A percentile compares a stretch with the other conserved stretches of the same genome.
These are phyloP conservation scores for Drosophila parthenogenetica DNA, from an alignment of 2,888 invertebrate species.

Conservation along the genomic window DNA sequence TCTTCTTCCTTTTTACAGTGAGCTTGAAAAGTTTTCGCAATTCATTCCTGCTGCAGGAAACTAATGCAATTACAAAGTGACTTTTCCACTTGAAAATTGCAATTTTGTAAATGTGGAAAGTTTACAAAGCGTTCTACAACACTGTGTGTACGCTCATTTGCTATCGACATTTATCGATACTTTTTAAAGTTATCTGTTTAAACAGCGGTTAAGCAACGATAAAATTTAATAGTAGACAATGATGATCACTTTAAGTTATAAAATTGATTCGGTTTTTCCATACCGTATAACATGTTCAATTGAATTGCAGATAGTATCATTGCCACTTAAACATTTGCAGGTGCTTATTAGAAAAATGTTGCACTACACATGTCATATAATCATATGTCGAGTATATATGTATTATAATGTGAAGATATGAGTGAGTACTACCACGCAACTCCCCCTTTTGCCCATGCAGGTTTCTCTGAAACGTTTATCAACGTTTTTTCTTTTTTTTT, in stretches of 20 bases:
- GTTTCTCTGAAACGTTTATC: conserved; percentile 57
- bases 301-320: conserved; percentile 12
- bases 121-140: neutral
- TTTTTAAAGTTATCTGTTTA: too few relatives aligned
- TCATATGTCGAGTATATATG: conserved; percentile 12
- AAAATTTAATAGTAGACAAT: too few relatives aligned
- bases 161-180: neutral
- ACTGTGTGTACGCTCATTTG: neutral
- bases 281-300: neutral
- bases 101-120: neutral
- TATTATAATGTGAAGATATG: neutral
- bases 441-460: conserved; percentile 6
- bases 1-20: conserved; percentile 1
- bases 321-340: conserved; percentile 14
- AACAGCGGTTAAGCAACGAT: neutral
- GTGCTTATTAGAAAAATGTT: conserved; percentile 14
- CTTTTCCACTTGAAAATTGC: conserved; percentile 10
- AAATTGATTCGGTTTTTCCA: neutral
- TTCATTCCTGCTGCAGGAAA: conserved; percentile 11
- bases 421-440: neutral
- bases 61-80: conserved; percentile 24
- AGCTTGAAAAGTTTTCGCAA: conserved; percentile 44
- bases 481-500: conserved; percentile 42
- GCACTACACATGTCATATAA: neutral
- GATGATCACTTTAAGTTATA: too few relatives aligned